phyloP scores from a whole-genome alignment of 2,797 vertebrate species.

The Mustela erminea region DNA sequence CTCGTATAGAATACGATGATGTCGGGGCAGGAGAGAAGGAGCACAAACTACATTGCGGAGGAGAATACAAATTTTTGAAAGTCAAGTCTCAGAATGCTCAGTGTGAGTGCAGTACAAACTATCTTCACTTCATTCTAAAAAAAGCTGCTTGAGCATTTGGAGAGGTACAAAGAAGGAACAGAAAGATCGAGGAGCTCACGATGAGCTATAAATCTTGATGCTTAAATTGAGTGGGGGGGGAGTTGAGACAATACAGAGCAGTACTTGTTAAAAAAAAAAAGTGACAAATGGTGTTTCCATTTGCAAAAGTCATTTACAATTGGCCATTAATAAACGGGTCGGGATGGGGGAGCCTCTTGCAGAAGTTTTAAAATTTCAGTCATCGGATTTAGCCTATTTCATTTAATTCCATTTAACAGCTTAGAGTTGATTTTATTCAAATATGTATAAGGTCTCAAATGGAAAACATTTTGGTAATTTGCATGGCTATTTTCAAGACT shows the following conservation, averaged over 20 bases:
- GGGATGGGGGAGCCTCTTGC: constrained; percentile 73
- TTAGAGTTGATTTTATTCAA: constrained; percentile 83
- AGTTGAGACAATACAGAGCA: constrained; percentile 84
- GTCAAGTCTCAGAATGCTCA: constrained; percentile 71
- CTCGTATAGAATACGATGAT: constrained; percentile 70
- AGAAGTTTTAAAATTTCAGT: constrained; percentile 81
- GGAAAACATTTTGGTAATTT: constrained; percentile 85
- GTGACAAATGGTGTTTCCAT: constrained; percentile 88
- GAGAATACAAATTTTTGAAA: constrained; percentile 63
- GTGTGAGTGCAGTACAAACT: constrained; percentile 74
- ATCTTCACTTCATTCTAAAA: constrained; percentile 82
- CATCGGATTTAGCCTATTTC: constrained; percentile 73
- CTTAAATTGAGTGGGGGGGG: constrained; percentile 85
- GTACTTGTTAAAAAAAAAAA: constrained; percentile 84
- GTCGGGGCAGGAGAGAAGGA: constrained; percentile 66
- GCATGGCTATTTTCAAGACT: constrained; percentile 80
- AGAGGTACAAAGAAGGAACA: constrained; percentile 86
- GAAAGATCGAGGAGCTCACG: constrained; percentile 84
- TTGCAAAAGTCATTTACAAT: constrained; percentile 87
- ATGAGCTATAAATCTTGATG: constrained; percentile 87
- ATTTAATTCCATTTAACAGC: constrained; percentile 70
- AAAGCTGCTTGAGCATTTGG: constrained; percentile 85
- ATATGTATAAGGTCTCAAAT: constrained; percentile 80
- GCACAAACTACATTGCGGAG: constrained; percentile 65
- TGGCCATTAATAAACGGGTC: constrained; percentile 85